Conservation (phyloP, 2,888 invertebrate genomes). For the Eilema griseolum region DNA sequence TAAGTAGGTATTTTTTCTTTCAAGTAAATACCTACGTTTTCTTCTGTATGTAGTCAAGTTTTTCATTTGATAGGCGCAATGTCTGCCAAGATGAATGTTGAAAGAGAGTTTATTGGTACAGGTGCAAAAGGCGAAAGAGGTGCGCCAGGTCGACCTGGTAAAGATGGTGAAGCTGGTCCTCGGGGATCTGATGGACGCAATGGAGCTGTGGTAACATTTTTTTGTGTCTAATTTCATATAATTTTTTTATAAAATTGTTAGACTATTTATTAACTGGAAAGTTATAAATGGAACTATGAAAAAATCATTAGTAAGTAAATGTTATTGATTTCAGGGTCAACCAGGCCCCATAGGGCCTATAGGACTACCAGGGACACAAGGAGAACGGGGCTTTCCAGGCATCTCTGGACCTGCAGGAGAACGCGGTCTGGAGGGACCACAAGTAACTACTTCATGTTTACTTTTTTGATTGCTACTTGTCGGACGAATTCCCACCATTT, state of each 20-base stretch:
- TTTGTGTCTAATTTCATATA: not conserved
- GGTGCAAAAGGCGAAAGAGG: constrained; percentile 78
- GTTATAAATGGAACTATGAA: too few species aligned
- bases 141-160: constrained; percentile 65
- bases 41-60: too few species aligned
- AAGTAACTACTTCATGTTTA: constrained; percentile 61
- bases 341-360: constrained; percentile 62
- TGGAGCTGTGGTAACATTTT: constrained; percentile 71
- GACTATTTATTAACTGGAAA: too few species aligned
- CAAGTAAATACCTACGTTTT: not conserved
- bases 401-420: constrained; percentile 71
- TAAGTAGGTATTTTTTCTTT: constrained; percentile 26
- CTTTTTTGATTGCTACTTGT: not conserved
- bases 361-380: constrained; percentile 62
- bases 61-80: not conserved
- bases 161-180: constrained; percentile 67
- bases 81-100: not conserved
- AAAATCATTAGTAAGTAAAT: not conserved
- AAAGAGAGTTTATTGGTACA: constrained; percentile 34
- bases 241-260: too few species aligned
- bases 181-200: constrained; percentile 74
- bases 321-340: constrained; percentile 55
- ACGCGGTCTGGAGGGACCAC: constrained; percentile 81
- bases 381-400: constrained; percentile 63
- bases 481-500: too few species aligned